Base-by-base conservation (phyloP, 1,140 invertebrate genomes). In the Drosophila busckii region DNA sequence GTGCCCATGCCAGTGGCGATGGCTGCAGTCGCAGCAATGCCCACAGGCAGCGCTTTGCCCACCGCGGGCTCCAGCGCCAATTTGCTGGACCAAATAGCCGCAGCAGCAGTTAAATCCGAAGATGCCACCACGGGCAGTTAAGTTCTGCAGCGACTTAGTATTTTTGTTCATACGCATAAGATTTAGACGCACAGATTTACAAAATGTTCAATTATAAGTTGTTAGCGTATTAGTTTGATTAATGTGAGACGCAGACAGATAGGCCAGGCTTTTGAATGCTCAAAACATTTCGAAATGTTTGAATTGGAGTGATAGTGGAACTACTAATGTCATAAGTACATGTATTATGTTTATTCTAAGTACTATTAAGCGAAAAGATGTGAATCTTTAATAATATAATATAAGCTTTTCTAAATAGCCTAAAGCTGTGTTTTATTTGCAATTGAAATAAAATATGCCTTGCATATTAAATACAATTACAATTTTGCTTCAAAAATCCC, bases 291-390 rank as follows among this genome's bases (percentile, higher is more conserved):
- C 32, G 32, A 46, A n/a, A n/a, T n/a, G n/a, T n/a, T n/a, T 19
- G 61, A 78, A 41, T 40, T 75, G 49, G 52, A 75, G 52, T 59
- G 46, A 60, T 26, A 35, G 35, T 31, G 41, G 58, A 64, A 45
- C 49, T 52, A 80, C 41, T 73, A 80, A 54, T 58, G 49, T 41
- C 45, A 53, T 68, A 52, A 40, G 59, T 46, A 63, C 56, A 64
- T 32, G 20, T 52, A 76, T 29, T 56, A 64, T 64, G n/a, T n/a
- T n/a, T n/a, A n/a, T n/a, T n/a, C n/a, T n/a, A n/a, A n/a, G 60
- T 68, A 80, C 55, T 19, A 17, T 20, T 71, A 78, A 82, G 68
- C 68, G 45, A 70, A 68, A 64, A 45, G 70, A 69, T 76, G 68
- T 80, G 48, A 68, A 73, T 82, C 52, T 53, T 49, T 53, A 68